phyloP scores from a whole-genome alignment of 2,797 vertebrate genomes.

The Takifugu ocellatus region DNA sequence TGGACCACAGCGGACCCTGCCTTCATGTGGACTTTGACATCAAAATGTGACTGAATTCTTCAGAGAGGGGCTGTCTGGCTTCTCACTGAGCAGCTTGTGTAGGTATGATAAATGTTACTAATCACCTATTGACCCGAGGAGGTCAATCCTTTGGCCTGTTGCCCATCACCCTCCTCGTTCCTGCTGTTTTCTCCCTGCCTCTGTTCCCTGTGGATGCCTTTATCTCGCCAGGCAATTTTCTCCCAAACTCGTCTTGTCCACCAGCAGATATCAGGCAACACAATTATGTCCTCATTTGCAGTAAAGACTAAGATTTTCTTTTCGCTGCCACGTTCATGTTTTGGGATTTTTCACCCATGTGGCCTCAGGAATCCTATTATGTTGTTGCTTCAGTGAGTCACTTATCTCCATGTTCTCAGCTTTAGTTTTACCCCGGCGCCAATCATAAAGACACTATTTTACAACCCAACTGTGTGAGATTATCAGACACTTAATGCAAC shows the following conservation, averaged over 20 bases:
- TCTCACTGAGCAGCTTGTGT: constrained; percentile 55
- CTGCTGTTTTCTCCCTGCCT: constrained; percentile 40
- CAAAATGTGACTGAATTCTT: constrained; percentile 49
- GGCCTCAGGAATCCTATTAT: constrained; percentile 37
- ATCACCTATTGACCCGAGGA: constrained; percentile 69
- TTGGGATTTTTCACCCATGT: constrained; percentile 38
- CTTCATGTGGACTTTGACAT: constrained; percentile 50
- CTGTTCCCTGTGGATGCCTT: constrained; percentile 49
- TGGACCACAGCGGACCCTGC: constrained; percentile 44
- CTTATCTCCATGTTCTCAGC: constrained; percentile 31
- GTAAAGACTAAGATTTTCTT: constrained; percentile 42
- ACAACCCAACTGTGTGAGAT: constrained; percentile 34
- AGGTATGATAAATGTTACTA: constrained; percentile 74
- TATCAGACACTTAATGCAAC: constrained; percentile 58
- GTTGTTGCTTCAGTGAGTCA: constrained; percentile 37
- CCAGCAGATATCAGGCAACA: constrained; percentile 31
- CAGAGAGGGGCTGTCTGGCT: constrained; percentile 43
- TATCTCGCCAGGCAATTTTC: constrained; percentile 36
- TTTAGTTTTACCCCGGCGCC: constrained; percentile 52
- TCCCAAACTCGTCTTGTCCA: constrained; percentile 19
- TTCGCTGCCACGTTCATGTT: constrained; percentile 32
- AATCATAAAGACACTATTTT: neutral
- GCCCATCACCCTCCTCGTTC: constrained; percentile 49
- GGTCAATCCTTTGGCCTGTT: constrained; percentile 64
- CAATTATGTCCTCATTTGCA: constrained; percentile 37